A percentile compares a stretch with the other conserved stretches of the same genome.
Conservation (phyloP, 64 coral and sea anemone species). For the Trachythela sp. region DNA sequence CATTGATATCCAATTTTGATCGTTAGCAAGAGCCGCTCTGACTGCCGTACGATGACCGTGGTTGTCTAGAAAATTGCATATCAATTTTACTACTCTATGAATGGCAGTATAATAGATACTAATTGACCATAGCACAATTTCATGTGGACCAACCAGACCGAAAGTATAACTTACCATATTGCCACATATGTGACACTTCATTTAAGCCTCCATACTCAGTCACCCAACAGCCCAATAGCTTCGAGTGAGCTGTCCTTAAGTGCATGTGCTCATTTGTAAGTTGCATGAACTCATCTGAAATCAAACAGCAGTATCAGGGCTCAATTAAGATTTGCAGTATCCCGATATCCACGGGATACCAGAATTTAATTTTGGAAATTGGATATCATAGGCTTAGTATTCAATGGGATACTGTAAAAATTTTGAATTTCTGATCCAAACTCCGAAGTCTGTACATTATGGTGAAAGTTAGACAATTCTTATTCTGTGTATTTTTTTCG, state of each 20-base stretch:
- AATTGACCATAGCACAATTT: too few relatives aligned
- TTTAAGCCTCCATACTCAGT: conserved; percentile 59
- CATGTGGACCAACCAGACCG: background rate
- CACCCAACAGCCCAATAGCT: conserved; percentile 62
- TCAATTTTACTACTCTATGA: too few relatives aligned
- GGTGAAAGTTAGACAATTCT: too few relatives aligned
- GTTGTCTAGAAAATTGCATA: conserved; percentile 42
- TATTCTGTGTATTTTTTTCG: too few relatives aligned
- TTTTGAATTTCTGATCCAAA: too few relatives aligned
- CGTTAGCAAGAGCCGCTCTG: conserved; percentile 37
- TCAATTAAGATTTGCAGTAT: too few relatives aligned
- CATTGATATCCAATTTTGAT: conserved; percentile 42
- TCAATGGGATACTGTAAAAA: too few relatives aligned
- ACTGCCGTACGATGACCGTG: conserved; percentile 43
- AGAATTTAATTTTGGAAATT: too few relatives aligned
- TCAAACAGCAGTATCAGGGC: background rate
- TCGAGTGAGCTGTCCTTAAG: conserved; percentile 47
- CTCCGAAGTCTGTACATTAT: too few relatives aligned
- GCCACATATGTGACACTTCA: conserved; percentile 56
- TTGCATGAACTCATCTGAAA: conserved; percentile 52
- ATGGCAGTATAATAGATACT: too few relatives aligned
- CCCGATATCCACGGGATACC: too few relatives aligned
- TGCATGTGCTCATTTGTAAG: conserved; percentile 59
- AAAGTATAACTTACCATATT: conserved; percentile 58
- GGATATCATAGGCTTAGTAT: too few relatives aligned